These are phyloP conservation scores for Hafferia zeledoni DNA, from an alignment of 2,797 vertebrate species.

Conservation along the genomic window DNA sequence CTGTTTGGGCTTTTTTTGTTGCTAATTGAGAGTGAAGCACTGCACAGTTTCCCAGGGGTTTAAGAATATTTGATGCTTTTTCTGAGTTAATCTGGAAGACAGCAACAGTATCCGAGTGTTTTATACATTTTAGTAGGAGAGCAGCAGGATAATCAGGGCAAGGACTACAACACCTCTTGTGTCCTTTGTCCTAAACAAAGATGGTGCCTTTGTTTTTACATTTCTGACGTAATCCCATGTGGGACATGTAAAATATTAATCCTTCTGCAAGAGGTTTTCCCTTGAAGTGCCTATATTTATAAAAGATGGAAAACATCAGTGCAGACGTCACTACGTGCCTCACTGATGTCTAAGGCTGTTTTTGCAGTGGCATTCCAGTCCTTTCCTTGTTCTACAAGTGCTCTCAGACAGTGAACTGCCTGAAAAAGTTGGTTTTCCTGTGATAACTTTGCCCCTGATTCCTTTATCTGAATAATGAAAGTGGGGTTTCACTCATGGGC, in stretches of 20 bases:
- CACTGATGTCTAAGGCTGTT: neutral
- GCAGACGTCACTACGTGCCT: neutral
- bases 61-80: neutral
- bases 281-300: constrained; percentile 1
- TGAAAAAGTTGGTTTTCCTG: neutral
- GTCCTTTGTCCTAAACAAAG: neutral
- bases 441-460: constrained; percentile 30
- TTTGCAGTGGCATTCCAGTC: constrained; percentile 55
- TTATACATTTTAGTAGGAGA: neutral
- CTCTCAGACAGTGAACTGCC: neutral
- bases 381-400: neutral
- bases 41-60: neutral
- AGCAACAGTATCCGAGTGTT: neutral
- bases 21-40: neutral
- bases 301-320: neutral
- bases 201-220: neutral
- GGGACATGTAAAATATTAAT: constrained; percentile 21
- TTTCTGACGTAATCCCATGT: neutral
- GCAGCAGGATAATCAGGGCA: neutral
- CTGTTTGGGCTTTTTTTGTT: neutral
- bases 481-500: neutral
- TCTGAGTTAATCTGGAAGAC: neutral
- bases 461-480: constrained; percentile 20
- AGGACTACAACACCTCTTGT: neutral
- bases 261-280: constrained; percentile 40